phyloP scores from a whole-genome alignment of 2,888 invertebrate species.

The Coleophora deauratella region DNA sequence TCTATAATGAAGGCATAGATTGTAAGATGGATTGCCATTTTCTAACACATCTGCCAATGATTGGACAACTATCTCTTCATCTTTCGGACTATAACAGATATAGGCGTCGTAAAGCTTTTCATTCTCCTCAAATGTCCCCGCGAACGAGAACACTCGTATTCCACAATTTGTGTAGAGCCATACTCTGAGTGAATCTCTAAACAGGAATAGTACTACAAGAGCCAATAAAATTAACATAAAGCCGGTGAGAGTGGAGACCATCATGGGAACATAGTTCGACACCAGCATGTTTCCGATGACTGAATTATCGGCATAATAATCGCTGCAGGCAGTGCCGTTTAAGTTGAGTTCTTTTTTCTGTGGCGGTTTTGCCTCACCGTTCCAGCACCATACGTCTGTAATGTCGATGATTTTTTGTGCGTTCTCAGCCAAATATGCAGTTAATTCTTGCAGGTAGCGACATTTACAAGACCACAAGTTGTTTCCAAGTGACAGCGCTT shows the following conservation, averaged over 20 bases:
- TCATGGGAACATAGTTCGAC: slow-evolving; percentile 88
- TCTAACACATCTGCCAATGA: slow-evolving; percentile 89
- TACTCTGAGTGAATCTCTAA: slow-evolving; percentile 88
- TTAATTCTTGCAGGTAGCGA: slow-evolving; percentile 88
- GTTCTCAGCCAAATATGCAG: slow-evolving; percentile 87
- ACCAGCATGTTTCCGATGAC: slow-evolving; percentile 88
- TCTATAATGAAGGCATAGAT: slow-evolving; percentile 91
- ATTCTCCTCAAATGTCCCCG: slow-evolving; percentile 82
- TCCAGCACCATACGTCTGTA: slow-evolving; percentile 87
- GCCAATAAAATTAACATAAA: slow-evolving; percentile 84
- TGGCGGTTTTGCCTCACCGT: slow-evolving; percentile 81
- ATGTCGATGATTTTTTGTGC: slow-evolving; percentile 85
- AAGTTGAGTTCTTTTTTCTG: slow-evolving; percentile 87
- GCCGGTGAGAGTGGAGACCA: slow-evolving; percentile 85
- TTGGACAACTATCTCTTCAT: slow-evolving; percentile 91
- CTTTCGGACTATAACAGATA: slow-evolving; percentile 93
- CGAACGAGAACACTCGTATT: slow-evolving; percentile 83
- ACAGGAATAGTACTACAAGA: slow-evolving; percentile 86
- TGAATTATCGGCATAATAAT: slow-evolving; percentile 87
- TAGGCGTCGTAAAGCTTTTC: slow-evolving; percentile 94
- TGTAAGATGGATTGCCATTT: slow-evolving; percentile 84
- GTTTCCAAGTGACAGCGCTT: slow-evolving; percentile 84
- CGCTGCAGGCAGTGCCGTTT: slow-evolving; percentile 89
- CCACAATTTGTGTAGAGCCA: slow-evolving; percentile 93
- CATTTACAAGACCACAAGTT: slow-evolving; percentile 95